Evolutionary conservation across 2,888 invertebrate species (phyloP).

Genomic region (Harpalus rubripes): DNA sequence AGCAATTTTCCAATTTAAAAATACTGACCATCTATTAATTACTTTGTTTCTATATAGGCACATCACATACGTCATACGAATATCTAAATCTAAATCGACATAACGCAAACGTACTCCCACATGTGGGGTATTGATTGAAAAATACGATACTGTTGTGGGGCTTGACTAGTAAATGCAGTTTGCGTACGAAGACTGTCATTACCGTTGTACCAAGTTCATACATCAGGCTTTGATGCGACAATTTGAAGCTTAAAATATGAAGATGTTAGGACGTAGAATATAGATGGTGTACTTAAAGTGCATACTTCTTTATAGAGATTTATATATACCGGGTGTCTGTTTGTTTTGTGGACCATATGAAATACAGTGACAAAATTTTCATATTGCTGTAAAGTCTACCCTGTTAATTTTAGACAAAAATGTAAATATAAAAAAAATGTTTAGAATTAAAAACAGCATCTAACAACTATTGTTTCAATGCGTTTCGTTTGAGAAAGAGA

Average conservation of each 20-base stretch:
- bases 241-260: not conserved
- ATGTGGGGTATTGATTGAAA: constrained; percentile 24
- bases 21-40: constrained; percentile 3
- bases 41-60: not conserved
- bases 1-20: not conserved
- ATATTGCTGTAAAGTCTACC: too few relatives aligned
- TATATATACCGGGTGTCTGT: too few relatives aligned
- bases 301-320: too few relatives aligned
- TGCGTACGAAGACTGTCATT: not conserved
- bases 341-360: too few relatives aligned
- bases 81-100: constrained; percentile 37
- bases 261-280: not conserved
- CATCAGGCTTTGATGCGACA: not conserved
- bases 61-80: constrained; percentile 14
- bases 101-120: constrained; percentile 28
- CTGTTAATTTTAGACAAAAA: too few relatives aligned
- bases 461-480: too few relatives aligned
- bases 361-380: too few relatives aligned
- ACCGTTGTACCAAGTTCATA: not conserved
- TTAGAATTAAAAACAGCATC: too few relatives aligned
- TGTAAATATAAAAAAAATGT: too few relatives aligned
- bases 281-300: too few relatives aligned
- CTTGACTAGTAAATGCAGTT: not conserved
- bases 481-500: too few relatives aligned
- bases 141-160: constrained; percentile 18